These are phyloP conservation scores for Hylyphantes graminicola DNA, from an alignment of 1,140 invertebrate species.

Conservation along the genomic window DNA sequence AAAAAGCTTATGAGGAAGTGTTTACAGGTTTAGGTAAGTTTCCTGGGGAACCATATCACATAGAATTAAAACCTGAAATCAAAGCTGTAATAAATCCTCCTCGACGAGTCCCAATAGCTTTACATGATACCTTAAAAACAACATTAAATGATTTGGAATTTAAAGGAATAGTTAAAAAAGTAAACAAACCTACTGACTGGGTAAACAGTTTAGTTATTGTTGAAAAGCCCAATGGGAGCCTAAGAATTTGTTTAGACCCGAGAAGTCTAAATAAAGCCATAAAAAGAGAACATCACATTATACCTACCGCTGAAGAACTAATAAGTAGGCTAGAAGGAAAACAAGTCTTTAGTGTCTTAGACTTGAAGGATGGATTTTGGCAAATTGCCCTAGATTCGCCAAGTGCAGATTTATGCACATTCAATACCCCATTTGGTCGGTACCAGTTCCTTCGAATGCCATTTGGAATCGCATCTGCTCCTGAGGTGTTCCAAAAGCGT, in stretches of 20 bases:
- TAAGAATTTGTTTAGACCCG: slow-evolving; percentile 62
- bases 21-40: slow-evolving; percentile 34
- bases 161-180: slow-evolving; percentile 63
- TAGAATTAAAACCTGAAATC: slow-evolving; percentile 20
- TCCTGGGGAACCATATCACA: slow-evolving; percentile 34
- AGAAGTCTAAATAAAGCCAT: slow-evolving; percentile 64
- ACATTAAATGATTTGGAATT: slow-evolving; percentile 62
- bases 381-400: not conserved
- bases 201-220: slow-evolving; percentile 62
- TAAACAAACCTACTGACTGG: slow-evolving; percentile 64
- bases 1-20: not conserved
- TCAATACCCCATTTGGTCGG: slow-evolving; percentile 62
- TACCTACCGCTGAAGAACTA: slow-evolving; percentile 13
- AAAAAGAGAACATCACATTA: slow-evolving; percentile 26
- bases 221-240: slow-evolving; percentile 56
- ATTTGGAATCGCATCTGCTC: slow-evolving; percentile 70
- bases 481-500: slow-evolving; percentile 59
- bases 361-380: slow-evolving; percentile 41
- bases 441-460: slow-evolving; percentile 67
- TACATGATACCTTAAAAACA: slow-evolving; percentile 50
- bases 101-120: slow-evolving; percentile 42
- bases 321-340: slow-evolving; percentile 39
- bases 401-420: slow-evolving; percentile 35
- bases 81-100: slow-evolving; percentile 30
- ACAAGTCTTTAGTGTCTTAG: slow-evolving; percentile 8